A percentile compares a stretch with the other conserved stretches of the same genome.
Conservation (phyloP, 2,113 vertebrate species). For the Cromileptes altivelis region DNA sequence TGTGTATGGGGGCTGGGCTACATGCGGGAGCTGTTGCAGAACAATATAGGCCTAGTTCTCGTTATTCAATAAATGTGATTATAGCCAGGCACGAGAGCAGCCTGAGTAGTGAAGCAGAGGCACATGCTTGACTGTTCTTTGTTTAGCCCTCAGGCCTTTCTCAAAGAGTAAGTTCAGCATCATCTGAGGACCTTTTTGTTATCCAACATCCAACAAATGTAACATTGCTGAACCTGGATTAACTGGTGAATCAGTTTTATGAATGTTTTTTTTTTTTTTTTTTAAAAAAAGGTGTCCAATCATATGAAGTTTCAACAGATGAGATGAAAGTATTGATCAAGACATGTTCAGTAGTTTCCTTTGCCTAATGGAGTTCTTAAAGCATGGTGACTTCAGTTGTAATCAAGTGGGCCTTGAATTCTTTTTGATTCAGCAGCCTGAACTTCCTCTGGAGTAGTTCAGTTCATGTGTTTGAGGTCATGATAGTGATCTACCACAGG, state of each 20-base stretch:
- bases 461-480: not conserved
- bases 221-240: not conserved
- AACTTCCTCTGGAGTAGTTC: conserved; percentile 1
- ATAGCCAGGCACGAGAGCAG: conserved; percentile 60
- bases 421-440: not conserved
- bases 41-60: conserved; percentile 64
- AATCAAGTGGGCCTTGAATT: conserved; percentile 12
- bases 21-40: conserved; percentile 41
- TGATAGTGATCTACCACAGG: not conserved
- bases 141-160: conserved; percentile 31
- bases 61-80: conserved; percentile 76
- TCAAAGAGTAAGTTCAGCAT: conserved; percentile 8
- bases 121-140: conserved; percentile 52
- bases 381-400: not conserved
- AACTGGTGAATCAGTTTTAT: not conserved
- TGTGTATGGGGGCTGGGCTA: conserved; percentile 49
- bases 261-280: too few relatives aligned
- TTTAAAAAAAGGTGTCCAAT: not conserved
- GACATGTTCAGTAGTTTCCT: not conserved
- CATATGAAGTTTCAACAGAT: not conserved
- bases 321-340: not conserved
- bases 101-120: conserved; percentile 47
- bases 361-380: not conserved
- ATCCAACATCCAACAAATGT: not conserved
- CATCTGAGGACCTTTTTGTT: not conserved